Evolutionary conservation across 2,113 vertebrate species (phyloP), one percentile per base, ranked within the genome.

Genomic region (Piaya cayana): DNA sequence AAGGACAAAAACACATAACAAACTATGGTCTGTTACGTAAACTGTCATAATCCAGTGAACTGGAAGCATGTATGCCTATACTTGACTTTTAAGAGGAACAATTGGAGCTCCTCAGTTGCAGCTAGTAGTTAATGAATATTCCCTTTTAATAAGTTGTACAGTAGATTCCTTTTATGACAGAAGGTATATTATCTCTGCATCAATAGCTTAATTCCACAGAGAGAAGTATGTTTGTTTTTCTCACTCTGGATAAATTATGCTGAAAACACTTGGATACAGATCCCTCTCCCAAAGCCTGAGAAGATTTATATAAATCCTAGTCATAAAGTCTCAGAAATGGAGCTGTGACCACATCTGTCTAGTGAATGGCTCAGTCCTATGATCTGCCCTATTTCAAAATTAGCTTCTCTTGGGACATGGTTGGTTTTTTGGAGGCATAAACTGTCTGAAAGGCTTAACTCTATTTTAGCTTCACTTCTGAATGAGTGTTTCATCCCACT

Each of bases 381-480:
- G 78, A 84, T 93, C 75, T 96, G 86, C 68, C 86, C 64, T 94
- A 47, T 94, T 97, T 93, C 78, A 95, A 96, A 95, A 95, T 82
- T 84, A 90, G 52, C 74, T 56, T 89, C 88, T 82, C 84, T 34
- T 94, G 92, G 80, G 95, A 92, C 27, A 11, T 68, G 21, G 62
- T 75, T 96, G 72, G 50, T 34, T 95, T 88, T 90, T 68, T 62
- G 21, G 72, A 85, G 49, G 43, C 4, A 3, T 90, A 78, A 86
- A 60, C 80, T 84, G 78, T 92, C 93, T 95, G 79, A 88, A 94
- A 89, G 95, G 12, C 50, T 92, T 80, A 68, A 19, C 77, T 55
- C 29, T 90, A 56, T 95, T 93, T 95, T 90, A 92, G 69, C 36
- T 94, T 13, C 26, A 14, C 37, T 92, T 76, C 77, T 93, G 64